Evolutionary conservation across 2,888 invertebrate genomes (phyloP), one percentile per base, ranked within the genome.

Genomic region (Pollenia angustigena): DNA sequence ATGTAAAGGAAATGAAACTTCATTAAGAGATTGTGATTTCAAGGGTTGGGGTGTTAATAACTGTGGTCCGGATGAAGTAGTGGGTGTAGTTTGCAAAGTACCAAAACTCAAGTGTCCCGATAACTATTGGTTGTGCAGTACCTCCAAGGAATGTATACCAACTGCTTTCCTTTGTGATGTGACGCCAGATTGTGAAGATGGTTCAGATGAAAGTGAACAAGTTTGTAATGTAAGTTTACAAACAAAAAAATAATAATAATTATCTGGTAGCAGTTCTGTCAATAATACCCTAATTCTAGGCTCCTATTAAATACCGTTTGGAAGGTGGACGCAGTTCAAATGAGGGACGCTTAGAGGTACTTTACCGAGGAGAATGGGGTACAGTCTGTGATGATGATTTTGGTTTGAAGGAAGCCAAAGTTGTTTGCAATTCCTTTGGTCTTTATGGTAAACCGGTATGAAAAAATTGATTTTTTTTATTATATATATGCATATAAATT

Each of bases 341-440:
- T 46, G 95, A 96, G 90, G 97, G 97, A 0, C 94, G 97, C 60
- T 94, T 97, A 0, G 97, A 97, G 92, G 94, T 97, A 0, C 94
- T 94, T 84, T 95, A 95, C 88, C 95, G 95, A 87, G 96, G 95
- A 2, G 94, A 95, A 18, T 96, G 96, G 96, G 97, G 97, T 12
- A 96, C 96, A 0, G 94, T 97, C 14, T 97, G 97, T 91, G 96
- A 97, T 90, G 97, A 97, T 90, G 95, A 96, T 89, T 97, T 97
- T 90, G 95, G 95, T 68, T 93, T 94, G 18, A 94, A 94, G 62
- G 95, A 96, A 40, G 97, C 96, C 0, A 94, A 94, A 89, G 95
- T 96, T 0, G 94, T 95, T 23, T 96, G 96, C 89, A 94, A 94
- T 81, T 93, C 94, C 2, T 90, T 95, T 78, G 95, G 95, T 7